These are phyloP conservation scores for Eulemur mongoz DNA, from an alignment of 2,797 vertebrate genomes.

Conservation along the genomic window DNA sequence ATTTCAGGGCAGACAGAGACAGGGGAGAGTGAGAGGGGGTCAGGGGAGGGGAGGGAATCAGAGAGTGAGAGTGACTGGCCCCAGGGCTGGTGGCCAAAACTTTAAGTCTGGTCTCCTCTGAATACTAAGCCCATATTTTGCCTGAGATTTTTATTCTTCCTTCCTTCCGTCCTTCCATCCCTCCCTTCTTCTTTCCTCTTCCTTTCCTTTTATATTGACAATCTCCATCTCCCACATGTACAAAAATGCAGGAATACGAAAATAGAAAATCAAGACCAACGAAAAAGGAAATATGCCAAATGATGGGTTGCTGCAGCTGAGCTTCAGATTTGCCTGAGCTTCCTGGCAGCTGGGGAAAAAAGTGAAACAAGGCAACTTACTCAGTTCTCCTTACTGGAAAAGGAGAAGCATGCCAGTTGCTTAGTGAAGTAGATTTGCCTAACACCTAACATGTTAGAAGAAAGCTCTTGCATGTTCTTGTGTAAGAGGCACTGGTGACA, in stretches of 20 bases:
- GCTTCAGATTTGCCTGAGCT: background rate
- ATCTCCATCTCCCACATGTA: background rate
- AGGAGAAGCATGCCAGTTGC: background rate
- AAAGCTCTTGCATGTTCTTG: background rate
- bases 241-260: background rate
- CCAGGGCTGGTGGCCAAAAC: background rate
- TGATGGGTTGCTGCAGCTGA: background rate
- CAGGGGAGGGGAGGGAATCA: background rate
- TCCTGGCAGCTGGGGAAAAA: constrained; percentile 50
- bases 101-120: background rate
- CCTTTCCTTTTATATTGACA: background rate
- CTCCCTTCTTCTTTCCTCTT: background rate
- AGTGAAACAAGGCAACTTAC: constrained; percentile 16
- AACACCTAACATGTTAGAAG: background rate
- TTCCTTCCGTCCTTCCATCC: background rate
- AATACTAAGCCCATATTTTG: background rate
- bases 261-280: background rate
- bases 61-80: background rate
- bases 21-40: background rate
- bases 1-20: background rate
- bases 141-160: background rate
- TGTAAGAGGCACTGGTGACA: accelerated
- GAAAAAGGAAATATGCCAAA: background rate
- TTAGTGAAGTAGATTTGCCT: background rate
- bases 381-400: constrained; percentile 45